These are phyloP conservation scores for Neodiprion fabricii DNA, from an alignment of 1,140 invertebrate genomes.

Conservation along the genomic window DNA sequence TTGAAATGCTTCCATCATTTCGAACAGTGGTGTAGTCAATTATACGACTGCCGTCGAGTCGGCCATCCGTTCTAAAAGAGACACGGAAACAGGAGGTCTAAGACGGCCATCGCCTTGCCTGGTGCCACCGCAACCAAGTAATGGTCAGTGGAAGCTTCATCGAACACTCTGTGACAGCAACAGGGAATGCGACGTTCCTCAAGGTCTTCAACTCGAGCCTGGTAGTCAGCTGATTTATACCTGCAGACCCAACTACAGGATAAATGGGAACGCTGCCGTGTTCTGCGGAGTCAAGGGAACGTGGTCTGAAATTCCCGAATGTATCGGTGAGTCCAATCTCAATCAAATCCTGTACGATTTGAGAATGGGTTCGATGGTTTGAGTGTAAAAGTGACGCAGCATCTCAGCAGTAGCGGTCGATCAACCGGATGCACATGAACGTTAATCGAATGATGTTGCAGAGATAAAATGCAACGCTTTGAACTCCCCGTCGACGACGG, in stretches of 20 bases:
- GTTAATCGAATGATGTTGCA: conserved; percentile 28
- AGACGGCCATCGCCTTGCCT: conserved; percentile 30
- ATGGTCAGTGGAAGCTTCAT: conserved; percentile 48
- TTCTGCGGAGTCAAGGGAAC: conserved; percentile 42
- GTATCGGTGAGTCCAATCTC: conserved; percentile 38
- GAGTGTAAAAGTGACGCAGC: too few species aligned
- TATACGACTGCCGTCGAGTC: conserved; percentile 47
- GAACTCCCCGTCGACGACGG: conserved; percentile 32
- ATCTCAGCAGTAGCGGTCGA: too few species aligned
- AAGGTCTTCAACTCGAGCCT: conserved; percentile 28
- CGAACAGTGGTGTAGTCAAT: conserved; percentile 45
- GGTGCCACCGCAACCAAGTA: conserved; percentile 42
- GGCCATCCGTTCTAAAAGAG: conserved; percentile 62
- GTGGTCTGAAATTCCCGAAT: conserved; percentile 47
- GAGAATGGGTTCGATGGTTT: too few species aligned
- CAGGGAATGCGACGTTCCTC: conserved; percentile 33
- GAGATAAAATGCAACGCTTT: conserved; percentile 47
- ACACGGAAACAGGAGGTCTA: neutral
- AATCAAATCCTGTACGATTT: neutral
- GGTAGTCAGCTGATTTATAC: conserved; percentile 47
- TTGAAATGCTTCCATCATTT: neutral
- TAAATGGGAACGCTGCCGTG: conserved; percentile 36
- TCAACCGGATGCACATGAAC: too few species aligned
- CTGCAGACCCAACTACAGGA: conserved; percentile 44
- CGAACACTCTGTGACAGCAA: conserved; percentile 33